Conservation (phyloP, 2,888 invertebrate genomes). For the Falcaria lacertinaria region DNA sequence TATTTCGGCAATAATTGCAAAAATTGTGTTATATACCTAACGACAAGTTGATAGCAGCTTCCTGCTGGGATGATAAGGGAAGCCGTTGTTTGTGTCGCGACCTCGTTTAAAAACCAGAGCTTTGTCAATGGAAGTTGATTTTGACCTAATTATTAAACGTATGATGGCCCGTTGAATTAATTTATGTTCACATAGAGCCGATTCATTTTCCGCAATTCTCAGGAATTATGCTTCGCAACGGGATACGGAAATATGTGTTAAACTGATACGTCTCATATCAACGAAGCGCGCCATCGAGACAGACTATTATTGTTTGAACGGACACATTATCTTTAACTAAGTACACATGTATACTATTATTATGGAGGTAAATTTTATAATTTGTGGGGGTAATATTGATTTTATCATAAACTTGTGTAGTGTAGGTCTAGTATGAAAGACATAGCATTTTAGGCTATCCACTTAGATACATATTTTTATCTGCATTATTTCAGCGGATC, state of each 20-base stretch:
- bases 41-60: constrained; percentile 74
- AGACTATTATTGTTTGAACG: neutral
- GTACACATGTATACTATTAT: too few relatives aligned
- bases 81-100: constrained; percentile 59
- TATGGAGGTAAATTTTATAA: too few relatives aligned
- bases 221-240: constrained; percentile 23
- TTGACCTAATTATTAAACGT: constrained; percentile 64
- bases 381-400: too few relatives aligned
- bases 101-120: constrained; percentile 61
- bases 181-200: constrained; percentile 21
- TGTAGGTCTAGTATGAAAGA: too few relatives aligned
- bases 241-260: constrained; percentile 23
- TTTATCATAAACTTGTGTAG: too few relatives aligned
- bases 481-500: too few relatives aligned
- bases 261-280: neutral
- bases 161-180: constrained; percentile 40
- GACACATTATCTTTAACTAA: too few relatives aligned
- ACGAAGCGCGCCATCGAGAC: neutral
- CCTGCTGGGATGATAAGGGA: constrained; percentile 66
- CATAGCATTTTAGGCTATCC: too few relatives aligned
- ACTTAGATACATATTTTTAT: too few relatives aligned
- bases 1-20: constrained; percentile 79
- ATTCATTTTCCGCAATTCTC: constrained; percentile 24
- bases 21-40: constrained; percentile 72
- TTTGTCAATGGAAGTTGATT: constrained; percentile 73